phyloP scores from a whole-genome alignment of 2,888 invertebrate species.

The Acanthopleura granulata region DNA sequence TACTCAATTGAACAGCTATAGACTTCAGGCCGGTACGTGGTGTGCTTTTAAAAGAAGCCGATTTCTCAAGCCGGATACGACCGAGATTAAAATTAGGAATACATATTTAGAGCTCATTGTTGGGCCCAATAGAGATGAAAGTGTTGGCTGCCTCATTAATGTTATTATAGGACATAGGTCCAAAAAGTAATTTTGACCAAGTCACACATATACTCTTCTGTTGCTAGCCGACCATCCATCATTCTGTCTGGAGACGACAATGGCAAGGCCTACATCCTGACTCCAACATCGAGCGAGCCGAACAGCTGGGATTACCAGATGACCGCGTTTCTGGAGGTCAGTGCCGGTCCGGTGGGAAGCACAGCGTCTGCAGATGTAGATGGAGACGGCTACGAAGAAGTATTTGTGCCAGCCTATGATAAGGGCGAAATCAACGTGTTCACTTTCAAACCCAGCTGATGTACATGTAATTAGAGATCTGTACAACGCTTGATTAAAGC shows the following conservation, averaged over 20 bases:
- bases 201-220: not conserved
- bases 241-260: conserved; percentile 39
- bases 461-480: not conserved
- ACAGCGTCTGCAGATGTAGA: conserved; percentile 30
- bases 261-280: conserved; percentile 32
- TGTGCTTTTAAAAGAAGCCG: too few species aligned
- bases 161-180: too few species aligned
- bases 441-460: conserved; percentile 10
- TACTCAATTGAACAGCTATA: too few species aligned
- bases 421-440: conserved; percentile 25
- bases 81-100: too few species aligned
- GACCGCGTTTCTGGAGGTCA: conserved; percentile 17
- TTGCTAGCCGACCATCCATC: conserved; percentile 26
- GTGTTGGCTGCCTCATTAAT: too few species aligned
- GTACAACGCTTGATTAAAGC: too few species aligned
- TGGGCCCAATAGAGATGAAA: too few species aligned
- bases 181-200: too few species aligned
- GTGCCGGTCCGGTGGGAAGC: conserved; percentile 29
- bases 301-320: conserved; percentile 32
- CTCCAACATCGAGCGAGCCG: conserved; percentile 23
- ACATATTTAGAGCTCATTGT: too few species aligned
- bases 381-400: conserved; percentile 31
- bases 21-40: too few species aligned
- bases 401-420: conserved; percentile 33
- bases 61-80: too few species aligned